phyloP scores from a whole-genome alignment of 1,140 invertebrate genomes.

The fruit fly (Drosophila melanogaster) region DNA sequence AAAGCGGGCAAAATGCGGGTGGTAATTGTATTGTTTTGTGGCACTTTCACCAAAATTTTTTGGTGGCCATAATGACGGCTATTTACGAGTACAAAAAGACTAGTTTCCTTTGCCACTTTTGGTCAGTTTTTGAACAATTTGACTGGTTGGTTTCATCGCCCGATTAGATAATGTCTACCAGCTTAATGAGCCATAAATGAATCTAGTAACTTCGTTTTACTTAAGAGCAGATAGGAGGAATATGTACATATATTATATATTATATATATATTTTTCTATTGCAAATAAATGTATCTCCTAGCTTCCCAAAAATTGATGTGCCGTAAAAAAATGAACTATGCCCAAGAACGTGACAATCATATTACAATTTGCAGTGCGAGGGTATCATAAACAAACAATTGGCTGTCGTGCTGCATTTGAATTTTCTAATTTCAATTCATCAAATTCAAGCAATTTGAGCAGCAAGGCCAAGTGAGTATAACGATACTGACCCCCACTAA shows the following conservation, averaged over 20 bases:
- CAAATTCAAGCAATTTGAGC: constrained; percentile 37
- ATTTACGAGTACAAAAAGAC: constrained; percentile 8
- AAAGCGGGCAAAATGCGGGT: constrained; percentile 5
- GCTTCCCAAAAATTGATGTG: no score
- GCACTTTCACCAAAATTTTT: constrained; percentile 26
- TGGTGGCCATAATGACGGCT: constrained; percentile 10
- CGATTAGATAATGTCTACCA: constrained; percentile 2
- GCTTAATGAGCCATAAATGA: background rate
- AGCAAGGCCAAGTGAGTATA: constrained; percentile 37
- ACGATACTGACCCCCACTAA: constrained; percentile 43
- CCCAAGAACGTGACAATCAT: background rate
- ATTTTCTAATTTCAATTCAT: constrained; percentile 46
- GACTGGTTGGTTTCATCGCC: background rate
- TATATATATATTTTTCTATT: no score
- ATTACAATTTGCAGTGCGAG: background rate
- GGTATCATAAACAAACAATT: constrained; percentile 19
- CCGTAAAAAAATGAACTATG: background rate
- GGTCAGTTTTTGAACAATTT: background rate
- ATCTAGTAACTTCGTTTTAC: background rate
- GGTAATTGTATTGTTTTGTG: constrained; percentile 15
- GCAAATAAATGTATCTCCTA: no score
- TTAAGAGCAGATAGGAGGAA: background rate
- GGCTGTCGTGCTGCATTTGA: constrained; percentile 35
- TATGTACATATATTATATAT: no score
- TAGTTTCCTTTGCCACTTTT: background rate